Evolutionary conservation across 2,888 invertebrate genomes (phyloP), one percentile per base, ranked within the genome.

Genomic region (Trachelus iudaicus): DNA sequence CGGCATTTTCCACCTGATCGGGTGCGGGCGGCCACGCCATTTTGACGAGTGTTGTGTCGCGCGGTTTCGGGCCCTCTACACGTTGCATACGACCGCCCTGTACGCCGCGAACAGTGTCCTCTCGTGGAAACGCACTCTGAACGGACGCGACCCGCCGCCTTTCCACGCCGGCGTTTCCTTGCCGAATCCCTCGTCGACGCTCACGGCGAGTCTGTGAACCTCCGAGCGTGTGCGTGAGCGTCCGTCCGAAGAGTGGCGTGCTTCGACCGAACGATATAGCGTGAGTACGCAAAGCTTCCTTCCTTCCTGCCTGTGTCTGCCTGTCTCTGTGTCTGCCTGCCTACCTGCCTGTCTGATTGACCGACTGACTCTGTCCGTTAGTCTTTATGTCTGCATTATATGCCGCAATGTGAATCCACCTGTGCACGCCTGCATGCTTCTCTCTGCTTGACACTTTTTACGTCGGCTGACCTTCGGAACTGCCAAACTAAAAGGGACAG

Each of bases 1-100:
- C 88, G 88, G 88, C 87, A 87, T 89, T 89, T 90, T 89, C 89
- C 89, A 89, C 88, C 89, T 90, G 89, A 89, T 89, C 87, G 88
- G 84, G 85, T 83, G 89, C 88, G 87, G 85, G 83, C 87, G 84
- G 83, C 86, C 81, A 85, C 88, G 89, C 89, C 89, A 89, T 86
- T 83, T 87, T 87, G 86, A 83, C 81, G 78, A 80, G 79, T 78
- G 40, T 78, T 78, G 75, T 69, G 75, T 76, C 40, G 75, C 75
- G 75, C 75, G 73, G 31, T 69, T n/a, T 69, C 69, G 69, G 40
- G 11, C 0, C 69, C 12, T 31, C 69, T 30, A 13, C 69, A 33
- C 69, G 69, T 69, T 33, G 69, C 69, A 23, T 69, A 69, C 75
- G 31, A 75, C 68, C 69, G 76, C 40, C 40, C 40, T 40, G 40